Percentiles rank a stretch among this genome's conserved stretches.
phyloP scores from a whole-genome alignment of 1,140 invertebrate genomes.

The Eubasilissa regina region DNA sequence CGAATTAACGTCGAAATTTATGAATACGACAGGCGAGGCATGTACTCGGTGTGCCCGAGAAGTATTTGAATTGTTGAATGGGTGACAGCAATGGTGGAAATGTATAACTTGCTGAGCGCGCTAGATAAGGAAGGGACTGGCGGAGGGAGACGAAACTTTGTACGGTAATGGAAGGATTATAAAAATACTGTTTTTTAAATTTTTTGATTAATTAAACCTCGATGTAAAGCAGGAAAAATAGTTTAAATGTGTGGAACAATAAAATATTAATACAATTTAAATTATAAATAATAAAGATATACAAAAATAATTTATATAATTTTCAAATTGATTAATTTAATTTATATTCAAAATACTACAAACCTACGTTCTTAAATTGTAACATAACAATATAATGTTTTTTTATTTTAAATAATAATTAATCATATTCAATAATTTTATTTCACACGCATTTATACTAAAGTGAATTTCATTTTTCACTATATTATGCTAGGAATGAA shows the following conservation, averaged over 20 bases:
- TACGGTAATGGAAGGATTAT: constrained; percentile 41
- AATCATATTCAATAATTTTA: too few relatives aligned
- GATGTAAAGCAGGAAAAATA: neutral
- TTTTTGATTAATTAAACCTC: neutral
- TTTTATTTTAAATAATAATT: neutral
- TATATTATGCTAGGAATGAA: too few relatives aligned
- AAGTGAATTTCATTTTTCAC: too few relatives aligned
- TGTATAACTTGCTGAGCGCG: constrained; percentile 51
- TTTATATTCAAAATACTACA: too few relatives aligned
- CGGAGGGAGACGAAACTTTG: constrained; percentile 41
- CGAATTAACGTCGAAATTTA: constrained; percentile 12
- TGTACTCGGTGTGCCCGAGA: constrained; percentile 50
- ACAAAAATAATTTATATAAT: too few relatives aligned
- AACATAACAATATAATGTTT: too few relatives aligned
- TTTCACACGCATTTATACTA: too few relatives aligned
- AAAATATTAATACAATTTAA: too few relatives aligned
- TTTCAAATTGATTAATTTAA: too few relatives aligned
- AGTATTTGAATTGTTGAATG: constrained; percentile 59
- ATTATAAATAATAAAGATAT: too few relatives aligned
- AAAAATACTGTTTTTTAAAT: constrained; percentile 27
- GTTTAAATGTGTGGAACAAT: too few relatives aligned
- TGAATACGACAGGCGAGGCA: constrained; percentile 7
- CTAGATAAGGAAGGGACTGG: constrained; percentile 58
- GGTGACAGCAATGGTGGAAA: constrained; percentile 57
- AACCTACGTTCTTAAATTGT: too few relatives aligned